A percentile compares a stretch with the other conserved stretches of the same genome.
Conservation (phyloP, 2,888 invertebrate genomes). For the Argyra leucocephala region DNA sequence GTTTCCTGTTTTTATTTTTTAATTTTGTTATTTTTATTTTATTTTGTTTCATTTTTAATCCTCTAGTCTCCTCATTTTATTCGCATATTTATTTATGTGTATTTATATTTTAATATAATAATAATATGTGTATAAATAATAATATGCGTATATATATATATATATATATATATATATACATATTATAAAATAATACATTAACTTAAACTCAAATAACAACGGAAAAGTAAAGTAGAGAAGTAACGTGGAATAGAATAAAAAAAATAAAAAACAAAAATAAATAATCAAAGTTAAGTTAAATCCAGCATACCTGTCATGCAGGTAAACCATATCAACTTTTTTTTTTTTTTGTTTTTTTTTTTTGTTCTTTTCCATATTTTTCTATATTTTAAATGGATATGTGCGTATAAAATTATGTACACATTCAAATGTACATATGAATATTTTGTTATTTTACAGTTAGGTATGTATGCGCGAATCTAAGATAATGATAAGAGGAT, state of each 20-base stretch:
- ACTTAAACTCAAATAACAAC: no score
- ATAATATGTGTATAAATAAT: neutral
- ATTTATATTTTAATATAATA: neutral
- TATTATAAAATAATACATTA: no score
- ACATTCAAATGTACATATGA: neutral
- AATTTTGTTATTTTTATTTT: neutral
- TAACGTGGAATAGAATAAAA: no score
- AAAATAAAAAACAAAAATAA: no score
- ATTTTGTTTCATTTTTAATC: neutral
- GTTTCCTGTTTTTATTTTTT: no score
- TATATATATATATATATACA: no score
- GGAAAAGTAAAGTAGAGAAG: no score
- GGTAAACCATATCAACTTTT: constrained; percentile 3
- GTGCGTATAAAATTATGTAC: neutral
- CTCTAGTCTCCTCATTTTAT: neutral
- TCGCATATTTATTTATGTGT: neutral
- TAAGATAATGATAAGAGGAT: neutral
- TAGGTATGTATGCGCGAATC: neutral
- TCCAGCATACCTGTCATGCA: neutral
- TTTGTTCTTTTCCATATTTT: no score
- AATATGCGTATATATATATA: no score
- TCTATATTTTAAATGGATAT: neutral
- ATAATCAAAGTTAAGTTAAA: neutral
- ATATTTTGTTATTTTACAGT: neutral
- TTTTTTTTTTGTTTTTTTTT: neutral